These are phyloP conservation scores for Poeciliopsis turrubarensis DNA, from an alignment of 2,113 vertebrate genomes.

Conservation along the genomic window DNA sequence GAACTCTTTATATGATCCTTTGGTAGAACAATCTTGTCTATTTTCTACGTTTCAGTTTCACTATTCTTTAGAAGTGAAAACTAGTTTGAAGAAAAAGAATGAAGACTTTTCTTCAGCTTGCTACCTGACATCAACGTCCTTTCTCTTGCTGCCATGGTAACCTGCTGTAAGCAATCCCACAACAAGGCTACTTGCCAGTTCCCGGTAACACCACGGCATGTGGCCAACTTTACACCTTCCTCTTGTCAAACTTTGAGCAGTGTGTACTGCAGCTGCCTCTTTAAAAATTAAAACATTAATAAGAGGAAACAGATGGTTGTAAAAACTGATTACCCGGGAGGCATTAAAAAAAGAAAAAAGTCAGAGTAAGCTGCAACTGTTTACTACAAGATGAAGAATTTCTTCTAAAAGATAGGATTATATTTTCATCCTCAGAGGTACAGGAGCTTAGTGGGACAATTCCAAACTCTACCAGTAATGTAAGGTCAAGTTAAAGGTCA, in stretches of 20 bases:
- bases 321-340: conserved; percentile 44
- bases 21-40: neutral
- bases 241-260: conserved; percentile 40
- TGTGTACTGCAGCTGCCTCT: conserved; percentile 18
- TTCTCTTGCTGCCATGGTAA: neutral
- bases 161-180: neutral
- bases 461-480: neutral
- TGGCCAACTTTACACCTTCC: conserved; percentile 39
- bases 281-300: conserved; percentile 35
- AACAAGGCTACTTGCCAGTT: neutral
- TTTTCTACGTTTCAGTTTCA: neutral
- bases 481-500: too few relatives aligned
- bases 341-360: conserved; percentile 14
- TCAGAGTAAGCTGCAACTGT: conserved; percentile 20
- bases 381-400: conserved; percentile 25
- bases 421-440: neutral
- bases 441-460: neutral
- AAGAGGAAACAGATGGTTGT: conserved; percentile 42
- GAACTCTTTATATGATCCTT: neutral
- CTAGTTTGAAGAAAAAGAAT: neutral
- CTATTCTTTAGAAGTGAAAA: neutral
- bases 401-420: conserved; percentile 1
- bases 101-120: neutral
- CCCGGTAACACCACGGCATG: neutral
- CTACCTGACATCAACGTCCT: neutral